Conservation (phyloP, 2,113 vertebrate species). For the Caretta caretta region DNA sequence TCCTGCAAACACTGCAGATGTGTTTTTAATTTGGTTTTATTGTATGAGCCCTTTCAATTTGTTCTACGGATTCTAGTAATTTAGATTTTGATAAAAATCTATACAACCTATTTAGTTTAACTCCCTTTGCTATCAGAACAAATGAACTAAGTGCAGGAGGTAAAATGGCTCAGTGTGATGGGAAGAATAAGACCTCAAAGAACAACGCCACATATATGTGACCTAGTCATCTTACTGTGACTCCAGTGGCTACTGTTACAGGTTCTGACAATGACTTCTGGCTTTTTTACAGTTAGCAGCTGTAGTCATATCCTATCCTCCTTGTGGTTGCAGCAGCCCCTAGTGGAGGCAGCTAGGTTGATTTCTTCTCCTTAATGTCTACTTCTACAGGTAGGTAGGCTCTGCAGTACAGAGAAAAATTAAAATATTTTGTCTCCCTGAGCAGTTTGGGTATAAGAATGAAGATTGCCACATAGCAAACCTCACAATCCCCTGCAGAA, state of each 20-base stretch:
- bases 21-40: background rate
- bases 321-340: background rate
- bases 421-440: background rate
- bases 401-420: background rate
- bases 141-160: background rate
- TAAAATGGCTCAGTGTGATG: background rate
- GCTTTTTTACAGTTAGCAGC: background rate
- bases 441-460: background rate
- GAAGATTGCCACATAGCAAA: background rate
- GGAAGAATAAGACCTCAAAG: background rate
- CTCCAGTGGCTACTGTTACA: background rate
- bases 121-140: background rate
- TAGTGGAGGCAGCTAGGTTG: background rate
- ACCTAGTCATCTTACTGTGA: background rate
- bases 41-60: background rate
- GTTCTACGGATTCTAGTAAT: background rate
- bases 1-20: background rate
- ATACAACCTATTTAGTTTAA: background rate
- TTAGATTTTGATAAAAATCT: background rate
- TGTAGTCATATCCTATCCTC: background rate
- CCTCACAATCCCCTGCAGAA: background rate
- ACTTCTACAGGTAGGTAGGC: background rate
- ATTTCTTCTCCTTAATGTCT: background rate
- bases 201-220: background rate
- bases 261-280: background rate